Evolutionary conservation across 2,113 vertebrate species (phyloP).

Genomic region (Oxygymnocypris stewartii): DNA sequence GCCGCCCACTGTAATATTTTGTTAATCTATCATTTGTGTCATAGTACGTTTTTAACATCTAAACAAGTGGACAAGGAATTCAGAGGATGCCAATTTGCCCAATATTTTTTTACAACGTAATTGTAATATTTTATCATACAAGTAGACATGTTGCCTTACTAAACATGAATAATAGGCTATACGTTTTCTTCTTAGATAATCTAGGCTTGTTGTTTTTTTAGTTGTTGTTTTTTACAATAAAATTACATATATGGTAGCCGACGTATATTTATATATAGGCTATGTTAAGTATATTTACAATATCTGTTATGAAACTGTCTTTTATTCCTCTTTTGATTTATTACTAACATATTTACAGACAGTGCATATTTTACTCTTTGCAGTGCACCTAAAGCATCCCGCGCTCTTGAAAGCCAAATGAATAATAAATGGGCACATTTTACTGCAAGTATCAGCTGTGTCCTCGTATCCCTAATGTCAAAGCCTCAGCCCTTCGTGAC

Average conservation of each 20-base stretch:
- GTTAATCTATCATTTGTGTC: background rate
- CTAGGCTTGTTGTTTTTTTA: background rate
- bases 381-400: background rate
- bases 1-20: background rate
- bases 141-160: background rate
- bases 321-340: background rate
- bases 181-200: background rate
- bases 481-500: constrained; percentile 35
- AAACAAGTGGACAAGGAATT: background rate
- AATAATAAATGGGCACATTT: constrained; percentile 18
- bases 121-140: background rate
- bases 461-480: constrained; percentile 36
- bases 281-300: background rate
- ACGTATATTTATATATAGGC: no score
- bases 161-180: no score
- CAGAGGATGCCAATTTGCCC: background rate
- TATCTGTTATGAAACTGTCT: background rate
- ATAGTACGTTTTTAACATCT: background rate
- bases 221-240: background rate
- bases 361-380: background rate
- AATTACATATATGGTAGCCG: background rate
- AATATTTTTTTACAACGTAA: background rate
- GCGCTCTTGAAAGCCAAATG: constrained; percentile 7
- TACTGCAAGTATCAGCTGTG: constrained; percentile 32
- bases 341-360: background rate